These are phyloP conservation scores for Fistularia commersonii DNA, from an alignment of 2,797 vertebrate species.

Conservation along the genomic window DNA sequence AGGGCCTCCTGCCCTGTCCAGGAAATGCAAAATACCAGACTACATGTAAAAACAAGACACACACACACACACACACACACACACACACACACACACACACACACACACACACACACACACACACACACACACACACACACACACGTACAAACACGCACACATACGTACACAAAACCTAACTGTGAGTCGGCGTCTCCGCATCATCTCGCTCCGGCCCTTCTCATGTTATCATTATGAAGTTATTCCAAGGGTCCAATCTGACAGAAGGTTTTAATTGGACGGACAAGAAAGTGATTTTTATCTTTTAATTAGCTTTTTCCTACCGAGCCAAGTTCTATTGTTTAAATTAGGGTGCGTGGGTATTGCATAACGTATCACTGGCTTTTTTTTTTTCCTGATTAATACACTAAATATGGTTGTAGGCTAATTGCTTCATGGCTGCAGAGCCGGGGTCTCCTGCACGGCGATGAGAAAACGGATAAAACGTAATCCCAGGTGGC, in stretches of 20 bases:
- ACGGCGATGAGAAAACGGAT: slow-evolving; percentile 39
- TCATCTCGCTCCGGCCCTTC: slow-evolving; percentile 8
- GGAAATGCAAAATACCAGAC: too few relatives aligned
- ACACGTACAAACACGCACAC: slow-evolving; percentile 3
- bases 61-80: too few relatives aligned
- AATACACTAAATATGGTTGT: slow-evolving; percentile 52
- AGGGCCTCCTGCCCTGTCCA: too few relatives aligned
- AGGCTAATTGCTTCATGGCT: slow-evolving; percentile 66
- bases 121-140: background rate
- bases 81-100: too few relatives aligned
- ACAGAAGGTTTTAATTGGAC: slow-evolving; percentile 70
- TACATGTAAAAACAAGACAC: too few relatives aligned
- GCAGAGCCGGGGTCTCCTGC: slow-evolving; percentile 28
- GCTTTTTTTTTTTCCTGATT: slow-evolving; percentile 43
- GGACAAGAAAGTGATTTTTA: slow-evolving; percentile 69
- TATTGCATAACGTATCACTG: slow-evolving; percentile 70
- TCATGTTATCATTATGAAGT: slow-evolving; percentile 63
- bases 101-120: slow-evolving; percentile 21
- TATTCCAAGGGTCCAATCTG: slow-evolving; percentile 61
- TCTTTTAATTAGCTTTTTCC: slow-evolving; percentile 74
- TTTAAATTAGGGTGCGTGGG: slow-evolving; percentile 63
- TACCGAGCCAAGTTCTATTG: slow-evolving; percentile 58
- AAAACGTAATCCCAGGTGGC: slow-evolving; percentile 21
- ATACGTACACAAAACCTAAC: background rate
- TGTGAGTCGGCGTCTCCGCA: too few relatives aligned